Evolutionary conservation across 2,113 vertebrate species (phyloP).

Genomic region (Ellobius talpinus): DNA sequence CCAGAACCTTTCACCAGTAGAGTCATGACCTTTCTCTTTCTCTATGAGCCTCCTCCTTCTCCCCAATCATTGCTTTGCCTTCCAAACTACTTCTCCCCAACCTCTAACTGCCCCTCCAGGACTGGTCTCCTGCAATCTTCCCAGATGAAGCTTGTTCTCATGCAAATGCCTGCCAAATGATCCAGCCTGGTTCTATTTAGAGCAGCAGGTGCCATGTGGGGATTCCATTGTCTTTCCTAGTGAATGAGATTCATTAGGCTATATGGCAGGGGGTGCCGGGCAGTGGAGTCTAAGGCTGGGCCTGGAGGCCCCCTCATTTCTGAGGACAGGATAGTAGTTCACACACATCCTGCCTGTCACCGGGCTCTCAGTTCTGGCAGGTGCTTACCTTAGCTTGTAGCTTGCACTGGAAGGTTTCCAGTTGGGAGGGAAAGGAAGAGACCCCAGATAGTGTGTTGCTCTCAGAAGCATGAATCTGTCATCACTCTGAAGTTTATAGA

Average conservation of each 20-base stretch:
- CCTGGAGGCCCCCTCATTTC: slow-evolving; percentile 43
- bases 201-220: slow-evolving; percentile 52
- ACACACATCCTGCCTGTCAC: slow-evolving; percentile 62
- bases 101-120: background rate
- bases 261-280: background rate
- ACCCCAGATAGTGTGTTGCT: background rate
- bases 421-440: slow-evolving; percentile 31
- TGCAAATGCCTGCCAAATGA: slow-evolving; percentile 54
- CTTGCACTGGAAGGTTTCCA: background rate
- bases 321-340: slow-evolving; percentile 63
- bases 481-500: background rate
- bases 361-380: too few relatives aligned
- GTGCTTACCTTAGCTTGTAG: slow-evolving; percentile 37
- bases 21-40: background rate
- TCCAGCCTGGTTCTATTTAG: slow-evolving; percentile 29
- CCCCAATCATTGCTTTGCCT: slow-evolving; percentile 39
- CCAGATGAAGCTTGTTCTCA: background rate
- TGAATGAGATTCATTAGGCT: slow-evolving; percentile 59
- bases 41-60: background rate
- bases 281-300: background rate
- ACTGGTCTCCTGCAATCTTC: background rate
- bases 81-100: slow-evolving; percentile 15
- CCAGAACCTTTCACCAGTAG: background rate
- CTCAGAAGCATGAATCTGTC: background rate
- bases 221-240: slow-evolving; percentile 64